Conservation (phyloP, 35 echinoderm and acorn worm species). For the Anneissia japonica region DNA sequence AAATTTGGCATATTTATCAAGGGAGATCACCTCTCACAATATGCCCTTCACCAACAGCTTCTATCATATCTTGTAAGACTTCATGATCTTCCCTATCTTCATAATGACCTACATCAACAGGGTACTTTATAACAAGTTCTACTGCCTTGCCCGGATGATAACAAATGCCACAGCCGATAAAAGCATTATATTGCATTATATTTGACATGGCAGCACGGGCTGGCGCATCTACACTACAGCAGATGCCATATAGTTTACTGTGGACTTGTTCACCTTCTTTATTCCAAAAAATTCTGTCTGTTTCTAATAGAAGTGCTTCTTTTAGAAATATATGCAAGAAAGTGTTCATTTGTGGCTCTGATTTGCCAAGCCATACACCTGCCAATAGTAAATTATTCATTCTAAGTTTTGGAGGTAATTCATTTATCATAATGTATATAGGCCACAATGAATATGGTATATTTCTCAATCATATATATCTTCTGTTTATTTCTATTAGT, state of each 20-base stretch:
- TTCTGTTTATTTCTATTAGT: background rate
- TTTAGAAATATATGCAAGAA: conserved; percentile 38
- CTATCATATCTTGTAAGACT: conserved; percentile 29
- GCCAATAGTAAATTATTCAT: conserved; percentile 24
- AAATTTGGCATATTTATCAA: conserved; percentile 33
- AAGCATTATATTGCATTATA: conserved; percentile 49
- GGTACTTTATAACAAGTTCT: conserved; percentile 19
- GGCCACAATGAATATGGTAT: conserved; percentile 40
- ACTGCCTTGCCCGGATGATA: conserved; percentile 43
- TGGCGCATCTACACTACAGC: conserved; percentile 66
- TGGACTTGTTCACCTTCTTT: conserved; percentile 10
- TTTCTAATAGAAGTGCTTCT: conserved; percentile 16
- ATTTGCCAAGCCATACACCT: conserved; percentile 47
- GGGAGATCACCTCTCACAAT: conserved; percentile 19
- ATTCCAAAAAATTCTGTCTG: conserved; percentile 32
- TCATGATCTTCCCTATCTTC: conserved; percentile 44
- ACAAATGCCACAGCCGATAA: conserved; percentile 41
- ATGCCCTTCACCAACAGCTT: background rate
- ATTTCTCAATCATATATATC: conserved; percentile 24
- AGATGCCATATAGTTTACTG: conserved; percentile 47
- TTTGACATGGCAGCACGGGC: conserved; percentile 51
- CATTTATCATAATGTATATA: conserved; percentile 54
- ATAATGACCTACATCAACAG: conserved; percentile 46
- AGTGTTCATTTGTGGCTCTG: conserved; percentile 32
- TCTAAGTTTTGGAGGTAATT: conserved; percentile 47